A percentile compares a stretch with the other conserved stretches of the same genome.
Evolutionary conservation across 1,140 invertebrate genomes (phyloP).

Genomic region (Achatina immaculata): DNA sequence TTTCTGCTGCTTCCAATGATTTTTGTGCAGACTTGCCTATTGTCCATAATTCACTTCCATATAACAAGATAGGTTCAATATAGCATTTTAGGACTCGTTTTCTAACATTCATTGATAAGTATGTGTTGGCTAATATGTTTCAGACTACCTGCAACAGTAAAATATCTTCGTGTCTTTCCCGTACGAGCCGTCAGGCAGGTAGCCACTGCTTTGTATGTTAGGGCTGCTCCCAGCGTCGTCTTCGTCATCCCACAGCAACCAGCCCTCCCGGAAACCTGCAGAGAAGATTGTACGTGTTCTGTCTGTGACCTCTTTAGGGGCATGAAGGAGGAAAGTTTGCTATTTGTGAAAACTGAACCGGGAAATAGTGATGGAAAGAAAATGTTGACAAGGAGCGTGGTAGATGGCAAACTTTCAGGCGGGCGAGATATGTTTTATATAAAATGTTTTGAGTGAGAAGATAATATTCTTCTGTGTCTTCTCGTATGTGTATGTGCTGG

Average conservation of each 20-base stretch:
- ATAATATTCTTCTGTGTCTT: not conserved
- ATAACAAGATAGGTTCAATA: no score
- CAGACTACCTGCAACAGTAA: conserved; percentile 52
- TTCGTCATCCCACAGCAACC: conserved; percentile 49
- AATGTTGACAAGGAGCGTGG: not conserved
- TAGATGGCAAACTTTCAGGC: not conserved
- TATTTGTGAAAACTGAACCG: no score
- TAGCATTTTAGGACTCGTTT: no score
- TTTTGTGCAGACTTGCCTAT: no score
- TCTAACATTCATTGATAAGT: not conserved
- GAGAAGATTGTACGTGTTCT: not conserved
- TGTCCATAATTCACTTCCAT: no score
- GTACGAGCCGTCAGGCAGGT: conserved; percentile 52
- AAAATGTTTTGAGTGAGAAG: not conserved
- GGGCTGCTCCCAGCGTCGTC: conserved; percentile 42
- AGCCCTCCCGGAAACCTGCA: conserved; percentile 46
- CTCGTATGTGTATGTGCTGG: no score
- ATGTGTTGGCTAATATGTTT: not conserved
- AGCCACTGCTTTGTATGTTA: conserved; percentile 33
- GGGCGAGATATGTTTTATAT: not conserved
- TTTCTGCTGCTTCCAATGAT: no score
- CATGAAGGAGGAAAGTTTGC: no score
- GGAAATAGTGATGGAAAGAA: no score
- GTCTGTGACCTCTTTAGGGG: no score
- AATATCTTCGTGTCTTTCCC: conserved; percentile 48